Evolutionary conservation across 1,140 invertebrate genomes (phyloP), one percentile per base, ranked within the genome.

Genomic region (Nautilus pompilius): DNA sequence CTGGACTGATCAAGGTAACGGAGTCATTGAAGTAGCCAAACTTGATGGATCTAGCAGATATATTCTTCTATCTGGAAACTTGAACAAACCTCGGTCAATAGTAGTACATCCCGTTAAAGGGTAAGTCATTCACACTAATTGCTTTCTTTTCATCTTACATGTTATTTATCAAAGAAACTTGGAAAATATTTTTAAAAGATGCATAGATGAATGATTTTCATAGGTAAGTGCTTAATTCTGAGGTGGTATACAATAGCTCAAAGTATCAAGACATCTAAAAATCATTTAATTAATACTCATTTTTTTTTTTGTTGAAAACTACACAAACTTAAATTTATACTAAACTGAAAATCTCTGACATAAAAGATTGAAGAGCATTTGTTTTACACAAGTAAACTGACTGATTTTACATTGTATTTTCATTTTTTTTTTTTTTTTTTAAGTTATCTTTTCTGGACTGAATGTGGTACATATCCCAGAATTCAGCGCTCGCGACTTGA

Each of bases 401-500:
- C 13, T 53, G 49, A 8, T 17, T 53, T 17, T 13, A 17, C 13
- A 13, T 17, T 13, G 49, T 22, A 24, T 53, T 13, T 17, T 13
- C 13, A 17, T 53, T 13, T 13, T 17, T 34, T 54, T 5, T 20
- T 49, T 48, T 45, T 29, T 60, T 58, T 62, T 72, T 70, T 26
- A 61, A 84, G 82, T 2, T 86, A 84, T 69, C 67, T 91, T 49
- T 90, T 90, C 73, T 88, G 89, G 95, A 96, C 93, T 0, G 96
- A 99, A 79, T 98, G 95, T 93, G 97, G 96, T 34, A 93, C 95
- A 74, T 92, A 96, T 82, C 95, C 96, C 0, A 84, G 95, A 2
- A 95, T 99, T 57, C 96, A 99, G 82, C 85, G 93, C 64, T 90
- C 96, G 4, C 93, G 93, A 24, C 93, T 99, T 90, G 97, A 99